Evolutionary conservation across 1,140 invertebrate species (phyloP).

Genomic region (Chelonus insularis): DNA sequence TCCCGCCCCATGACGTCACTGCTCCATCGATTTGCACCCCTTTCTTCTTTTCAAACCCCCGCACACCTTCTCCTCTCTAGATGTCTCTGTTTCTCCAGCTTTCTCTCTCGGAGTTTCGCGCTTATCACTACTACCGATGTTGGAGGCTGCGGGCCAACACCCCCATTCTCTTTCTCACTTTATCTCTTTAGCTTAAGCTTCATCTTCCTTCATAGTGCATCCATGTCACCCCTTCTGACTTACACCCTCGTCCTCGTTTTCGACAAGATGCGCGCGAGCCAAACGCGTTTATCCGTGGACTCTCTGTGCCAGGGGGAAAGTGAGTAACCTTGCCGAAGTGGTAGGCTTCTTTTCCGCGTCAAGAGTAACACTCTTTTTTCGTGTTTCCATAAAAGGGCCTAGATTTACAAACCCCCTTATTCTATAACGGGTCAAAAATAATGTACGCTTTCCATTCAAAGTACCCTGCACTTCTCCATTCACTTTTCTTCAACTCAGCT

Average conservation of each 20-base stretch:
- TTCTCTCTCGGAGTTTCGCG: conserved; percentile 7
- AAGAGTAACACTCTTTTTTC: conserved; percentile 18
- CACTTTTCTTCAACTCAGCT: too few species aligned
- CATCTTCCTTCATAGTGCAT: not conserved
- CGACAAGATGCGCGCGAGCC: conserved; percentile 7
- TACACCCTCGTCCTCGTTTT: conserved; percentile 21
- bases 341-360: conserved; percentile 12
- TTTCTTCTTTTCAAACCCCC: not conserved
- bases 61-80: not conserved
- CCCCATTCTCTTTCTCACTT: not conserved
- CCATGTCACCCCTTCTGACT: not conserved
- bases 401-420: not conserved
- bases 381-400: not conserved
- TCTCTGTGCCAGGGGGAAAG: not conserved
- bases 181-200: not conserved
- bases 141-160: too few species aligned
- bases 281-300: conserved; percentile 18
- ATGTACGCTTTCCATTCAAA: too few species aligned
- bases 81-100: not conserved
- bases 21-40: conserved; percentile 57
- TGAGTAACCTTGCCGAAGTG: conserved; percentile 28
- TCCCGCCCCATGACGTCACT: conserved; percentile 58
- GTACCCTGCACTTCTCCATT: too few species aligned
- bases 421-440: not conserved
- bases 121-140: too few species aligned